These are phyloP conservation scores for Hoplostethus mediterraneus DNA, from an alignment of 2,797 vertebrate genomes.

Conservation along the genomic window DNA sequence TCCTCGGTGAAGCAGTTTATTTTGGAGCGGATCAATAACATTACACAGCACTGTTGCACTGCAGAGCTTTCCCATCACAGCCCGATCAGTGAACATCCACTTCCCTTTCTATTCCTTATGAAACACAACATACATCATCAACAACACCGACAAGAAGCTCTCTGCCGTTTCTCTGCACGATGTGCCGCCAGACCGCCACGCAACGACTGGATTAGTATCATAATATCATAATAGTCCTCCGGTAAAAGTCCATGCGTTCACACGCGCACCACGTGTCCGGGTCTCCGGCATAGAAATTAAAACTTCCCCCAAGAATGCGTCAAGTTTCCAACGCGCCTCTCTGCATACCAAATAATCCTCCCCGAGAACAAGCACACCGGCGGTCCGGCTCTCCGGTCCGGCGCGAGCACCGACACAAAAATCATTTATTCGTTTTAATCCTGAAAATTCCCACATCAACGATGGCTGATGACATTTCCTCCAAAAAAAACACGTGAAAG, in stretches of 20 bases:
- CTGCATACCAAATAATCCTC: constrained; percentile 68
- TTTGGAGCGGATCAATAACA: constrained; percentile 27
- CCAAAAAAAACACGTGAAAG: constrained; percentile 79
- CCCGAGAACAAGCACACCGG: constrained; percentile 29
- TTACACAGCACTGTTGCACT: constrained; percentile 5
- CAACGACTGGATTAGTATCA: neutral
- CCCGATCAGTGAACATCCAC: constrained; percentile 14
- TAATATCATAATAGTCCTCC: constrained; percentile 30
- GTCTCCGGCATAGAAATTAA: constrained; percentile 51
- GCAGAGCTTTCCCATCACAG: neutral
- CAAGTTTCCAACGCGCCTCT: constrained; percentile 69
- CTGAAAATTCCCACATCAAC: neutral
- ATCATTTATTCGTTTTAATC: constrained; percentile 9
- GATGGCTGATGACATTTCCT: constrained; percentile 67
- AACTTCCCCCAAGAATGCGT: constrained; percentile 77
- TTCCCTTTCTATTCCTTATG: neutral
- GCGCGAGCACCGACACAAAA: neutral
- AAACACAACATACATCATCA: neutral
- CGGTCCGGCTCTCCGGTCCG: constrained; percentile 13
- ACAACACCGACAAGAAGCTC: neutral
- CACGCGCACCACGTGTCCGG: constrained; percentile 73
- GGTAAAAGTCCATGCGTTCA: constrained; percentile 49
- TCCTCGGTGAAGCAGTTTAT: constrained; percentile 55
- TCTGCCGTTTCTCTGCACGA: neutral
- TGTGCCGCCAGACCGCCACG: neutral